Base-by-base conservation (phyloP, 2,113 vertebrate genomes). In the Mohoua ochrocephala region DNA sequence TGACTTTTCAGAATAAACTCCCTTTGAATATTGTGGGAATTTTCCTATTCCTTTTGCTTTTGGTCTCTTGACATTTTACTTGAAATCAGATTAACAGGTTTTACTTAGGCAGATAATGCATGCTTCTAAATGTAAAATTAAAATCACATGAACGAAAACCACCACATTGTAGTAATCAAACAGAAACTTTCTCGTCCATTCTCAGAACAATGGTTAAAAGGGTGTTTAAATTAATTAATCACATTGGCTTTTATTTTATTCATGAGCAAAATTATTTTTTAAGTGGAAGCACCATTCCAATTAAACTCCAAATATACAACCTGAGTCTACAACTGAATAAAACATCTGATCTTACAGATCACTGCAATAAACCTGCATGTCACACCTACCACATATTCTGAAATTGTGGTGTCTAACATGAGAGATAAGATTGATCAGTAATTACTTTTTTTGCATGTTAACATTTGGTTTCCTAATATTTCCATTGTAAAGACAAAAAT, bases 121-220 rank as follows among this genome's bases (percentile, higher is more conserved):
- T 33, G 19, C 15, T 56, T 87, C 15, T 47, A 53, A 47, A 57
- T 21, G 23, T 11, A 49, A 82, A 82, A 73, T 59, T 44, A 24
- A 57, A 44, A 35, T 3, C 3, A 80, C 65, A 47, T 0, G 0
- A 39, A n/a, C 3, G 5, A 71, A 41, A 39, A 7, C 2, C 8
- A 7, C 5, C 6, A 35, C 15, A 47, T 6, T 44, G 18, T 37
- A 33, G 14, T 27, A 27, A 77, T 52, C 31, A 60, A 60, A 52
- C 8, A 33, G 45, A 37, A 52, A 37, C 11, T 68, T 86, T 31
- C 11, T 37, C 33, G 6, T 39, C 37, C 27, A 68, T 86, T 60
- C 27, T 60, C 18, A 33, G 26, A 52, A 59, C 23, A 37, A 60
- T 60, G 35, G 7, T 50, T 52, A 15, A 4, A 27, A 21, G 52